A percentile compares a stretch with the other conserved stretches of the same genome.
Evolutionary conservation across 2,113 vertebrate species (phyloP).

Genomic region (Choloepus hoffmanni): DNA sequence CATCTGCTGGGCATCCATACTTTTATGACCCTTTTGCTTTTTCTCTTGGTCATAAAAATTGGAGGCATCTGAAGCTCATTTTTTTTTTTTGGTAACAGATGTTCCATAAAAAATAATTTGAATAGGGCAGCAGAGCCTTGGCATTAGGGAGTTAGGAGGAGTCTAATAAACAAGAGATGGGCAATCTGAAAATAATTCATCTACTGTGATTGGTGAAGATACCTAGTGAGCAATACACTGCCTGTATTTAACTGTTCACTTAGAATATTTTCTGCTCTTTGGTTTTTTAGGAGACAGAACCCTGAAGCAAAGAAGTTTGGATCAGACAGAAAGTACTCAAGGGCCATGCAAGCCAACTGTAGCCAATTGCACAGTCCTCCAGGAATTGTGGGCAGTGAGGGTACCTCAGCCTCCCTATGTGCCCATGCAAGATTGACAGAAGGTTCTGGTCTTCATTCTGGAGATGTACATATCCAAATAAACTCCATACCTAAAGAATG

Average conservation of each 20-base stretch:
- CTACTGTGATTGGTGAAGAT: slow-evolving; percentile 31
- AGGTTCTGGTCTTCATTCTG: slow-evolving; percentile 79
- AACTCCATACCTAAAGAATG: slow-evolving; percentile 84
- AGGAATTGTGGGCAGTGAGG: slow-evolving; percentile 79
- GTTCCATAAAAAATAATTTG: slow-evolving; percentile 42
- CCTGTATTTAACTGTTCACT: neutral
- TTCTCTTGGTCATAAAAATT: neutral
- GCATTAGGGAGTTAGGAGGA: neutral
- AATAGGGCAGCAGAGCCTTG: neutral
- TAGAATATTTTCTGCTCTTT: slow-evolving; percentile 45
- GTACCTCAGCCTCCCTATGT: slow-evolving; percentile 84
- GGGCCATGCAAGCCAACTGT: slow-evolving; percentile 91
- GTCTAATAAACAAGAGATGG: neutral
- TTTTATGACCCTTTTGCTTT: neutral
- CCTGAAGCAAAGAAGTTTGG: slow-evolving; percentile 85
- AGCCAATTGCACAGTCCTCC: slow-evolving; percentile 83
- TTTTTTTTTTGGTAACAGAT: neutral
- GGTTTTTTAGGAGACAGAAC: slow-evolving; percentile 80
- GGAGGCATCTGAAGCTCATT: neutral
- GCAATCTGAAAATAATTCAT: neutral
- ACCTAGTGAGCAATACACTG: neutral
- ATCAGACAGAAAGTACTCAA: slow-evolving; percentile 82
- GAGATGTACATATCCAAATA: slow-evolving; percentile 90
- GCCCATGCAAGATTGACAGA: slow-evolving; percentile 82
- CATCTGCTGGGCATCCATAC: neutral